These are phyloP conservation scores for Sesia bembeciformis DNA, from an alignment of 2,888 invertebrate genomes.

Conservation along the genomic window DNA sequence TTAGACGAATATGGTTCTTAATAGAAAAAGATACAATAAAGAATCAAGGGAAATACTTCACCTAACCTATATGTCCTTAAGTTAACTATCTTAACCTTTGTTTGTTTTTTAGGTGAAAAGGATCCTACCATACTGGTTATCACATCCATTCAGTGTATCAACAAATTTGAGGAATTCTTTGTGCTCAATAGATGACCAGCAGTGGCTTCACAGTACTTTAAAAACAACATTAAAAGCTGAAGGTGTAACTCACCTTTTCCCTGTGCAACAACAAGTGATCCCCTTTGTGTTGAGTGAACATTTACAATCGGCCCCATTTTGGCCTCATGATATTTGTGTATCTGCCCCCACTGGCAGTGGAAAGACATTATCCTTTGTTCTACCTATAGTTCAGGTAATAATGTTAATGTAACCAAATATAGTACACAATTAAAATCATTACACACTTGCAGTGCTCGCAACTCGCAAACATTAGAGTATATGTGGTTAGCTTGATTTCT, in stretches of 20 bases:
- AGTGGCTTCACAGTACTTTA: conserved; percentile 77
- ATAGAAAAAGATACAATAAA: too few species aligned
- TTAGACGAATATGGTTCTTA: too few species aligned
- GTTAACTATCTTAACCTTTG: too few species aligned
- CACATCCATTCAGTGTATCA: conserved; percentile 85
- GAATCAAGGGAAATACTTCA: too few species aligned
- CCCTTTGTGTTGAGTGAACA: conserved; percentile 82
- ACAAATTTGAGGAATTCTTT: conserved; percentile 77
- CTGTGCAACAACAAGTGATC: conserved; percentile 86
- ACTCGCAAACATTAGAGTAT: background rate
- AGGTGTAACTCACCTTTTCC: conserved; percentile 86
- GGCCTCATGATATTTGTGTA: conserved; percentile 94
- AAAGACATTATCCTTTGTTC: conserved; percentile 94
- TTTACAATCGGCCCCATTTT: conserved; percentile 72
- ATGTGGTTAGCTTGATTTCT: too few species aligned
- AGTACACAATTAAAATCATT: background rate
- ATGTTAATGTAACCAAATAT: too few species aligned
- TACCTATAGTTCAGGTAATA: conserved; percentile 88
- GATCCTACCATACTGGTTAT: conserved; percentile 90
- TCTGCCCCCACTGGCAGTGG: conserved; percentile 99
- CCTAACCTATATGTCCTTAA: too few species aligned
- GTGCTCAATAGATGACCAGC: conserved; percentile 69
- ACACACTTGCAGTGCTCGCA: background rate
- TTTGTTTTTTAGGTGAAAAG: conserved; percentile 75
- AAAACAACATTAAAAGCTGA: conserved; percentile 78